These are phyloP conservation scores for Diadema setosum DNA, from an alignment of 35 echinoderm and acorn worm genomes.

Conservation along the genomic window DNA sequence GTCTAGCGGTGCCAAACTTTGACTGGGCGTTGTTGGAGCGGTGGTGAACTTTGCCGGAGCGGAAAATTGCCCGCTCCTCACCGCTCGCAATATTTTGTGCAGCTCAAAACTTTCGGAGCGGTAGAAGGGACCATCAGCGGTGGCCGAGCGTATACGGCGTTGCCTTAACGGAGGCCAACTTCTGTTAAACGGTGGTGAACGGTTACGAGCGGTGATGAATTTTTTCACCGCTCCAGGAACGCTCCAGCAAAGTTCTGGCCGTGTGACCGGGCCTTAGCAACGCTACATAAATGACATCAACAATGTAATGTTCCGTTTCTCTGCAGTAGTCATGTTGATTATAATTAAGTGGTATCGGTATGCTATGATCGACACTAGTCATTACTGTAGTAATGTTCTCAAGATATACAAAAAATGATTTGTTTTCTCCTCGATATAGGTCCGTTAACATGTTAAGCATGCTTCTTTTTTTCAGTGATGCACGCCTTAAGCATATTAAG, in stretches of 20 bases:
- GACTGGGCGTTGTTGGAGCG: constrained; percentile 4
- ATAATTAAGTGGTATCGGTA: no score
- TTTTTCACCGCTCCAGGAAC: background rate
- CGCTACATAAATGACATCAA: no score
- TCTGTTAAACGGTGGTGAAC: constrained; percentile 5
- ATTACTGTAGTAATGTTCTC: no score
- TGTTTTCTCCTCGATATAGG: no score
- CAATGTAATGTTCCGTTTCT: no score
- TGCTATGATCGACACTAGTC: no score
- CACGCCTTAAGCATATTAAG: no score
- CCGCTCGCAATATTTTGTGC: constrained; percentile 9
- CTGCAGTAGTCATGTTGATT: no score
- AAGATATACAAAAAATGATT: no score
- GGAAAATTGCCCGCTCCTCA: background rate
- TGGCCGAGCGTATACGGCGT: background rate
- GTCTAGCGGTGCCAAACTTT: constrained; percentile 10
- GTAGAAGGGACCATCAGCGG: constrained; percentile 7
- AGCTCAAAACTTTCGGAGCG: background rate
- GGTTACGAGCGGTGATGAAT: constrained; percentile 4
- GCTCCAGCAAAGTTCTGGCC: background rate
- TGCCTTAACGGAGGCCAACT: background rate
- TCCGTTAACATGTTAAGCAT: no score
- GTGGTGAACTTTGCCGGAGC: background rate
- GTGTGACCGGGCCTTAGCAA: background rate
- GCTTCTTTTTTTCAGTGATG: no score